Evolutionary conservation across 2,797 vertebrate genomes (phyloP), one percentile per base, ranked within the genome.

Genomic region (Poliocrania exsul): DNA sequence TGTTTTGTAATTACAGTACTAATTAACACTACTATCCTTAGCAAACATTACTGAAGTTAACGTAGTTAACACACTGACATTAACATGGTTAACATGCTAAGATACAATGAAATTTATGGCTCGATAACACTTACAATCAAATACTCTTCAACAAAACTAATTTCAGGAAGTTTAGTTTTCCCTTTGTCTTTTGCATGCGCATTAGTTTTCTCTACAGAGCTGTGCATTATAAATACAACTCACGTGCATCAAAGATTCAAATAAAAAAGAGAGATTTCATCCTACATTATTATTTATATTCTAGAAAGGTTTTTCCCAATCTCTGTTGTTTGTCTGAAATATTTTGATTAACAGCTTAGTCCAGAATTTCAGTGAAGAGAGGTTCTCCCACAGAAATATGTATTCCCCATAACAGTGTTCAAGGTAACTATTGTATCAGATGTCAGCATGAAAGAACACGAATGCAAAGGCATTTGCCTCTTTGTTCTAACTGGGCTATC

Each of bases 231-330:
- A 87, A 86, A 83, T 49, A 38, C 2, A 82, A 60, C 29, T 67
- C 0, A 33, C 0, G 3, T 19, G 78, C 10, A 64, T 37, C 67
- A 78, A 62, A 65, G 11, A 73, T 33, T 24, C 6, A 0, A 49
- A 78, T n/a, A 53, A 8, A 42, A 78, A 54, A 44, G 6, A 31
- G 6, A 72, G 12, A 11, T 29, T 50, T 6, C 9, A 78, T 38
- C 26, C 9, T 46, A 42, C 42, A 49, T 65, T 35, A 5, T 10
- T 18, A 40, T 18, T 80, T 73, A 58, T 26, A 85, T 13, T 85
- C 44, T 62, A 72, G 49, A 4, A 31, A 73, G 16, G 3, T 40
- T 66, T 91, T 60, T 25, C 29, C 31, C 80, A 58, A 56, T 35
- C 20, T 47, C 20, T 60, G 0, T 5, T 44, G 13, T 24, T 16